Evolutionary conservation across 2,888 invertebrate species (phyloP).

Genomic region (Aporophyla lueneburgensis): DNA sequence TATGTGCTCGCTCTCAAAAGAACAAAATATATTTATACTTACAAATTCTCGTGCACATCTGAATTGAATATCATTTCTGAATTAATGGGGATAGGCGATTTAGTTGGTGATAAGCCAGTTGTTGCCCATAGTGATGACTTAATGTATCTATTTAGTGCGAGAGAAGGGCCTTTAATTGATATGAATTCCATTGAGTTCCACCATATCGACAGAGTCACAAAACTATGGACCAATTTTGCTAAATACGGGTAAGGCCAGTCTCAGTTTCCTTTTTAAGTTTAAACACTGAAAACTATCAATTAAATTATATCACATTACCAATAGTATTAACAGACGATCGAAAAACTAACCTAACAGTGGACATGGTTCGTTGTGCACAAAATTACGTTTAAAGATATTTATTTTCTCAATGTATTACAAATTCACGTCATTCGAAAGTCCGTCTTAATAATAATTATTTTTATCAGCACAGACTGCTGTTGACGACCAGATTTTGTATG

Average conservation of each 20-base stretch:
- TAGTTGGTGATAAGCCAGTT: slow-evolving; percentile 55
- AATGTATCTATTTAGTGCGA: slow-evolving; percentile 69
- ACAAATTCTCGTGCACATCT: slow-evolving; percentile 71
- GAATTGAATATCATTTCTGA: slow-evolving; percentile 70
- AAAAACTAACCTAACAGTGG: neutral
- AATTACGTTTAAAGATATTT: too few relatives aligned
- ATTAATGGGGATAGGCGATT: slow-evolving; percentile 50
- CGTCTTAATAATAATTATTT: neutral
- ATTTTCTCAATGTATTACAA: too few relatives aligned
- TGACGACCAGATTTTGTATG: neutral
- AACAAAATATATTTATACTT: slow-evolving; percentile 72
- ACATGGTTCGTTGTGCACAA: neutral
- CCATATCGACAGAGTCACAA: slow-evolving; percentile 71
- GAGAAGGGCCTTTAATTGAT: slow-evolving; percentile 51
- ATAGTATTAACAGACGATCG: neutral
- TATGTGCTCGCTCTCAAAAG: slow-evolving; percentile 56
- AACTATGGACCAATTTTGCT: slow-evolving; percentile 77
- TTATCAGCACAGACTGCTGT: neutral
- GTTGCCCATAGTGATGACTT: slow-evolving; percentile 73
- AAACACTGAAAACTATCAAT: neutral
- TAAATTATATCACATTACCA: neutral
- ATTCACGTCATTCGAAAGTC: neutral
- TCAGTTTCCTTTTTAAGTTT: neutral
- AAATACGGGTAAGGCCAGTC: slow-evolving; percentile 75
- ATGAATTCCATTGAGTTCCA: slow-evolving; percentile 59